Evolutionary conservation across 1,140 invertebrate species (phyloP).

Genomic region (Scylla paramamosain): DNA sequence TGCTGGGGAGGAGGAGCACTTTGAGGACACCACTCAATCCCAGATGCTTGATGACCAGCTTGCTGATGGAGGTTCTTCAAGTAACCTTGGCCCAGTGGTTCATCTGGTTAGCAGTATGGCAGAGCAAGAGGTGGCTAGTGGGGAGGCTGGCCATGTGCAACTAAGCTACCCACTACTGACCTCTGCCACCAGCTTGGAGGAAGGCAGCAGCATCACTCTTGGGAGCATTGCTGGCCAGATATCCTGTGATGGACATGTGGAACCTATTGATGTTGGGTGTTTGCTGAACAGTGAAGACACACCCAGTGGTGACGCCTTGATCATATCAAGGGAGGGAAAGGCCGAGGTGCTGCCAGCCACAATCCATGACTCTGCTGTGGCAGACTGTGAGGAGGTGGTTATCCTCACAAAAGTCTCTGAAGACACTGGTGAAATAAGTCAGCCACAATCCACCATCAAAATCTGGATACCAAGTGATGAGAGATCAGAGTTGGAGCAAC

Average conservation of each 20-base stretch:
- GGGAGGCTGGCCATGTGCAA: conserved; percentile 12
- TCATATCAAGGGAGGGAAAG: conserved; percentile 10
- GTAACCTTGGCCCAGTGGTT: conserved; percentile 47
- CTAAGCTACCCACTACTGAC: conserved; percentile 54
- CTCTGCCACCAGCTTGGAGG: neutral
- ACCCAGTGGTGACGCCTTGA: conserved; percentile 10
- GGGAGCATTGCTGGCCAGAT: conserved; percentile 8
- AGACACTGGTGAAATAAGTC: conserved; percentile 1
- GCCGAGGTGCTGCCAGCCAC: conserved; percentile 17
- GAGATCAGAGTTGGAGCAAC: neutral
- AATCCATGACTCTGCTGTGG: conserved; percentile 33
- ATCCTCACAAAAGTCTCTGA: conserved; percentile 48
- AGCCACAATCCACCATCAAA: conserved; percentile 55
- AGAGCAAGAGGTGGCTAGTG: neutral
- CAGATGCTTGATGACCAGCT: neutral
- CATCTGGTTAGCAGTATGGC: conserved; percentile 40
- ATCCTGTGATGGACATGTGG: conserved; percentile 10
- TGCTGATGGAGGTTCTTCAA: neutral
- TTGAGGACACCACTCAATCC: neutral
- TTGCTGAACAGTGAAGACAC: conserved; percentile 27
- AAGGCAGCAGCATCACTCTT: conserved; percentile 43
- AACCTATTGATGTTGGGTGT: conserved; percentile 55
- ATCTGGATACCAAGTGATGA: conserved; percentile 53
- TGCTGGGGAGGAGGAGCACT: neutral
- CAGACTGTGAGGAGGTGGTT: conserved; percentile 52